These are phyloP conservation scores for Crax fasciolata DNA, from an alignment of 2,797 vertebrate species.

Conservation along the genomic window DNA sequence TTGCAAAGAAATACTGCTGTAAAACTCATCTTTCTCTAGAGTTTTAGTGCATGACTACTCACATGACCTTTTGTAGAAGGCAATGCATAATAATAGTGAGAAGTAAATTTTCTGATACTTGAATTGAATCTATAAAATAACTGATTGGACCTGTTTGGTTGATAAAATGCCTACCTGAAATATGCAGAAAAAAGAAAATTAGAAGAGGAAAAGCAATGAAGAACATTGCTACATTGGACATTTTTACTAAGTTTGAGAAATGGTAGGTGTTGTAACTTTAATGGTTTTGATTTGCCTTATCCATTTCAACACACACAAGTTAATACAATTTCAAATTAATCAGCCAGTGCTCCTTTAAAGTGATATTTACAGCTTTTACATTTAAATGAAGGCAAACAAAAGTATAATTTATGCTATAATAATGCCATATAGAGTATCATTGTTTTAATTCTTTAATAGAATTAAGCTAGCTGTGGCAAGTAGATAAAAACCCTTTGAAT, in stretches of 20 bases:
- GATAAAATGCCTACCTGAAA: conserved; percentile 25
- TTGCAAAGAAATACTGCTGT: background rate
- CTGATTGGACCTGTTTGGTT: background rate
- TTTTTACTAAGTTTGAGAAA: conserved; percentile 50
- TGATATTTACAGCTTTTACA: conserved; percentile 54
- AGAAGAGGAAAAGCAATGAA: conserved; percentile 1
- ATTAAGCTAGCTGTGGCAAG: conserved; percentile 63
- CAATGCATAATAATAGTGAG: background rate
- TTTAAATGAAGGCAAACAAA: conserved; percentile 70
- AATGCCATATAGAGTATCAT: conserved; percentile 37
- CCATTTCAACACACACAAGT: conserved; percentile 26
- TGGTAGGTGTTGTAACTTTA: conserved; percentile 13
- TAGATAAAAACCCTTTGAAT: conserved; percentile 61
- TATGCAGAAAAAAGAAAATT: background rate
- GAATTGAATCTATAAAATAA: background rate
- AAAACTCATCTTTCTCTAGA: background rate
- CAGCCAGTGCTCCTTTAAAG: conserved; percentile 37
- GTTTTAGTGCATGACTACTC: background rate
- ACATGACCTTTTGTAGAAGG: background rate
- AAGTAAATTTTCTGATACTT: background rate
- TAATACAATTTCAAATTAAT: conserved; percentile 64
- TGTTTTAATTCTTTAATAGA: conserved; percentile 72
- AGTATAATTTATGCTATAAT: conserved; percentile 64
- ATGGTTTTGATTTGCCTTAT: conserved; percentile 50
- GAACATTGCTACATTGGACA: background rate